Base-by-base conservation (phyloP, 2,797 vertebrate genomes). In the Chloroceryle amazona region DNA sequence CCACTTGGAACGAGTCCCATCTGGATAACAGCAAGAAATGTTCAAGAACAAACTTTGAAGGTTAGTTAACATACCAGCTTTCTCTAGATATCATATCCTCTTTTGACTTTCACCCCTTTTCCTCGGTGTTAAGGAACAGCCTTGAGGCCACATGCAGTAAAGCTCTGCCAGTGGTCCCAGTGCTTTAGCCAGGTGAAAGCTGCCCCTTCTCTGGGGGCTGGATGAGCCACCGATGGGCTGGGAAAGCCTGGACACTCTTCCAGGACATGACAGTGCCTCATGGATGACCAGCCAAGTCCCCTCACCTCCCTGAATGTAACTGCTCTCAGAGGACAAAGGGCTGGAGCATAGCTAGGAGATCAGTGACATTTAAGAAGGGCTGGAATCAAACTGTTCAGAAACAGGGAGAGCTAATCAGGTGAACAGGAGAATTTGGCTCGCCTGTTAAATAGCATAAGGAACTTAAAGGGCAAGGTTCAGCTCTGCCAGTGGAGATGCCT, bases 1-100 rank as follows among this genome's bases (percentile, higher is more conserved):
- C 82, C 90, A 15, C 79, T 81, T 95, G 96, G 95, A 94, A 68
- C 0, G 2, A 47, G 52, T 92, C 96, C 95, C 89, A 94, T 95
- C 96, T 79, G 95, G 89, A 90, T 90, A 92, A 58, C 55, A 54
- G 86, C 68, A 35, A 29, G 82, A 91, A 94, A 31, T 4, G 41
- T 16, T 76, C 42, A 49, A 82, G 89, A 89, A 6, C 75, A 90
- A 89, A 65, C 70, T 52, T 13, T 93, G 78, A 92, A 95, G 91
- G 88, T 94, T 25, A 68, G 6, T 22, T 55, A 67, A 2, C 20
- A 3, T 4, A 19, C 5, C 33, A 39, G 28, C n/a, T 37, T n/a
- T 52, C 81, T 87, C 63, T 16, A 13, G 19, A 41, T 4, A 22
- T 61, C 4, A 0, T 0, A 1, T 66, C 52, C 55, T 52, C 19